Conservation (phyloP, 1,140 invertebrate genomes). For the Temnothorax longispinosus region DNA sequence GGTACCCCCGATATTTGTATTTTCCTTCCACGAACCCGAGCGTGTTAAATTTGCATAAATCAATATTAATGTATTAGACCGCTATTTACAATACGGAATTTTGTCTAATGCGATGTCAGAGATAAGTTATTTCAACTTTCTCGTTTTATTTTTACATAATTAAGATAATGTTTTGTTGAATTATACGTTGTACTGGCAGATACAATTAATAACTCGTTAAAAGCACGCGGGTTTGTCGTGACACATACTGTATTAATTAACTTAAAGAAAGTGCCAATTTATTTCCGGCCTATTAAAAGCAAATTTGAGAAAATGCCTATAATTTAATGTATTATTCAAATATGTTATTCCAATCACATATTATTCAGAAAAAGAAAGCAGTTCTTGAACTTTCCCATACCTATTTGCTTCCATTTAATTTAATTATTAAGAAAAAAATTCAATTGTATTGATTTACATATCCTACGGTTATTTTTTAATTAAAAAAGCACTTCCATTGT, state of each 20-base stretch:
- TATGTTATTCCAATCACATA: too few relatives aligned
- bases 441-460: background rate
- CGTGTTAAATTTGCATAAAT: constrained; percentile 30
- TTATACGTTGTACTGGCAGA: background rate
- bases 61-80: background rate
- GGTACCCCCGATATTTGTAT: background rate
- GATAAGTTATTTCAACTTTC: constrained; percentile 3
- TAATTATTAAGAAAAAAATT: background rate
- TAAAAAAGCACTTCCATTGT: background rate
- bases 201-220: constrained; percentile 19
- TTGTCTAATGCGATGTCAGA: background rate
- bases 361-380: background rate
- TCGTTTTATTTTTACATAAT: background rate
- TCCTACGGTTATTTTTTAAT: background rate
- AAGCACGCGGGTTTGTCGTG: background rate
- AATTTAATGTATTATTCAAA: background rate
- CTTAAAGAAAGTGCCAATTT: background rate
- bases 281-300: background rate
- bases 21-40: background rate
- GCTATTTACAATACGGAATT: background rate
- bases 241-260: background rate
- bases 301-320: background rate
- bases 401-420: background rate
- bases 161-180: background rate
- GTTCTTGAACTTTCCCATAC: background rate